Conservation (phyloP, 30 jellyfish, hydroid and myxozoan species). For the Aurelia coerulea region DNA sequence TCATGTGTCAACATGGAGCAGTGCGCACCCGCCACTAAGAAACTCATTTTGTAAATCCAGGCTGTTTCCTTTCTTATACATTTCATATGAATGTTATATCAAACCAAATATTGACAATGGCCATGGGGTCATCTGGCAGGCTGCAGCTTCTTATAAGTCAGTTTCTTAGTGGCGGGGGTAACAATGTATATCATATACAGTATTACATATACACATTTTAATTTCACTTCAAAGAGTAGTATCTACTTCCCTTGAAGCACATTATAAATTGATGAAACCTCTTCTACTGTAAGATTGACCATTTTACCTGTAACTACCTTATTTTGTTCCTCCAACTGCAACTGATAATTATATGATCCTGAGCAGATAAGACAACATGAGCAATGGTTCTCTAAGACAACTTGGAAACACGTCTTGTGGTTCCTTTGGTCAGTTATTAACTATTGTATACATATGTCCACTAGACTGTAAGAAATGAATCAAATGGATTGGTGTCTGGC, state of each 20-base stretch:
- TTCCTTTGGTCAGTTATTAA: background rate
- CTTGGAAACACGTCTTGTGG: background rate
- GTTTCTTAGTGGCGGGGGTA: too few relatives aligned
- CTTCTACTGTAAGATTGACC: background rate
- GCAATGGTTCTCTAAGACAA: too few relatives aligned
- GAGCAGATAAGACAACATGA: too few relatives aligned
- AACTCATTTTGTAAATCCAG: too few relatives aligned
- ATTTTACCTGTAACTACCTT: background rate
- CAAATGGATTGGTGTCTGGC: conserved; percentile 9
- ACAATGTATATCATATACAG: background rate
- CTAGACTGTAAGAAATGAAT: background rate
- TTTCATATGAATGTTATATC: too few relatives aligned
- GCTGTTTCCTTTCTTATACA: too few relatives aligned
- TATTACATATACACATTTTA: too few relatives aligned
- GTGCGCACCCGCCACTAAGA: background rate
- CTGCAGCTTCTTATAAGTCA: too few relatives aligned
- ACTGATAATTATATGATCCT: background rate
- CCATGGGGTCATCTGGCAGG: too few relatives aligned
- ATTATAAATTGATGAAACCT: background rate
- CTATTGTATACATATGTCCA: background rate
- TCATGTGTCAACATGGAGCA: background rate
- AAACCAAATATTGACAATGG: too few relatives aligned
- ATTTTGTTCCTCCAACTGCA: background rate
- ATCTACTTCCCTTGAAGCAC: conserved; percentile 2
- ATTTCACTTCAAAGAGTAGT: too few relatives aligned